Evolutionary conservation across 2,797 vertebrate genomes (phyloP).

Genomic region (Rhinogobio ventralis): DNA sequence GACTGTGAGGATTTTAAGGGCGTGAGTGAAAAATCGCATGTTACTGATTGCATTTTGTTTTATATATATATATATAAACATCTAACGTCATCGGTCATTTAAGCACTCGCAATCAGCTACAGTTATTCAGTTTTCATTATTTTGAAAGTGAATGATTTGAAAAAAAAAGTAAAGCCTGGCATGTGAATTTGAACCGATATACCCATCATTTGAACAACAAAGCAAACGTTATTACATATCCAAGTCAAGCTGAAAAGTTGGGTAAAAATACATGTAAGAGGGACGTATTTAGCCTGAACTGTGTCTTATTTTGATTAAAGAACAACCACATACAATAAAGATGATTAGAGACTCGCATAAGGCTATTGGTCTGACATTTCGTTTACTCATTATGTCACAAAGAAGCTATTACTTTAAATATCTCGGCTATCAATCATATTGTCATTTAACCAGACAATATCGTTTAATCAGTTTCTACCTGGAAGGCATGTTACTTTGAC

Average conservation of each 20-base stretch:
- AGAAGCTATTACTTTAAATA: not conserved
- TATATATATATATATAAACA: too few species aligned
- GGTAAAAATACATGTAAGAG: not conserved
- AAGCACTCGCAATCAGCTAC: not conserved
- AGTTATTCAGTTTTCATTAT: not conserved
- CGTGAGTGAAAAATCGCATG: constrained; percentile 4
- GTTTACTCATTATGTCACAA: not conserved
- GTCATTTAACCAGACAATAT: constrained; percentile 12
- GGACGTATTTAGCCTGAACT: not conserved
- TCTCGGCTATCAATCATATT: not conserved
- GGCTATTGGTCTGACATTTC: not conserved
- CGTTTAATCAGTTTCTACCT: constrained; percentile 7
- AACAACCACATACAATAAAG: not conserved
- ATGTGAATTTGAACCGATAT: not conserved
- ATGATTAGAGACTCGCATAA: not conserved
- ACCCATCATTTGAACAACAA: not conserved
- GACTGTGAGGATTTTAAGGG: not conserved
- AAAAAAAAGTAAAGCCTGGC: not conserved
- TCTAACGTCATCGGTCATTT: not conserved
- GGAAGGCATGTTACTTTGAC: not conserved
- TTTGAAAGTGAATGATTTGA: not conserved
- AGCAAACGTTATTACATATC: not conserved
- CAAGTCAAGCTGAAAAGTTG: not conserved
- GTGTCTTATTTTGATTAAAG: not conserved
- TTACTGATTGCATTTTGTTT: not conserved